Percentiles rank a stretch among this genome's conserved stretches.
phyloP scores from a whole-genome alignment of 2,888 invertebrate genomes.

The Augiades crinisus region DNA sequence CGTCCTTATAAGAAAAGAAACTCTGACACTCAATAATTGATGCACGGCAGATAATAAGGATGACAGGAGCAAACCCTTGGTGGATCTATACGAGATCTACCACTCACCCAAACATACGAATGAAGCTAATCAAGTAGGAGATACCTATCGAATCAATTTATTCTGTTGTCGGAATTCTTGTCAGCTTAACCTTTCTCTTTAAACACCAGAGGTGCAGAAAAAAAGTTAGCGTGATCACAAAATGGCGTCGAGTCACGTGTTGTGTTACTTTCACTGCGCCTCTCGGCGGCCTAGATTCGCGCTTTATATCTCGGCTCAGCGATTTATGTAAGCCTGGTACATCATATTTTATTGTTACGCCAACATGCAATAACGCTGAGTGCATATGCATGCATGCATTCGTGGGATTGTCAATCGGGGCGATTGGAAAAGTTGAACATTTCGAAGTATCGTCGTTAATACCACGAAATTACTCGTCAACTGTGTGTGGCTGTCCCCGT shows the following conservation, averaged over 20 bases:
- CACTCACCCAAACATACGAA: no score
- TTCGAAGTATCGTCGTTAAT: slow-evolving; percentile 1
- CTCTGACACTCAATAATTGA: no score
- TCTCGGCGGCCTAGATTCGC: slow-evolving; percentile 23
- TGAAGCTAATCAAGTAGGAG: no score
- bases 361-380: slow-evolving; percentile 16
- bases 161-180: background rate
- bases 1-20: no score
- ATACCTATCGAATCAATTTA: background rate
- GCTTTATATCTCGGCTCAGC: slow-evolving; percentile 13
- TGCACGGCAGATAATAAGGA: no score
- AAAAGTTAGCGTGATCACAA: slow-evolving; percentile 19
- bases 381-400: slow-evolving; percentile 10
- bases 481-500: no score
- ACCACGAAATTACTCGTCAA: no score
- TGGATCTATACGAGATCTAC: no score
- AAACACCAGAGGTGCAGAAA: slow-evolving; percentile 3
- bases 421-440: slow-evolving; percentile 10
- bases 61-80: no score
- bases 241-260: slow-evolving; percentile 17
- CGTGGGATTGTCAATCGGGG: background rate
- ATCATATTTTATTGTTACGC: slow-evolving; percentile 23
- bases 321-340: slow-evolving; percentile 33
- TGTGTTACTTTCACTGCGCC: slow-evolving; percentile 33
- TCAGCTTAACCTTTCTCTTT: background rate